These are phyloP conservation scores for Selenia dentaria DNA, from an alignment of 2,888 invertebrate species.

Conservation along the genomic window DNA sequence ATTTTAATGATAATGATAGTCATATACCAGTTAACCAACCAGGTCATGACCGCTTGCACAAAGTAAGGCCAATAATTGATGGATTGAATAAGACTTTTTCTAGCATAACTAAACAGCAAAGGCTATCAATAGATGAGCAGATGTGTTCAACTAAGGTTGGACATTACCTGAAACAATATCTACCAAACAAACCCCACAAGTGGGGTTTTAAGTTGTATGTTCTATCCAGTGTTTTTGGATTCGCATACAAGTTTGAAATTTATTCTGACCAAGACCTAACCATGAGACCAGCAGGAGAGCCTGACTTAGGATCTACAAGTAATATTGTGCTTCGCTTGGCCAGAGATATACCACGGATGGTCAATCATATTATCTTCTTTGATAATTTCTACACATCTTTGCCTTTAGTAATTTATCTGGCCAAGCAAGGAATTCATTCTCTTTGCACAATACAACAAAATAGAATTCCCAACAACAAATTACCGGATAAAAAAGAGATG, in stretches of 20 bases:
- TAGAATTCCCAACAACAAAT: conserved; percentile 44
- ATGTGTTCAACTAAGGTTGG: too few species aligned
- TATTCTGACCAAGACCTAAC: conserved; percentile 37
- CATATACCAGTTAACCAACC: too few species aligned
- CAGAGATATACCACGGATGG: conserved; percentile 39
- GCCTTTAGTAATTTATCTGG: conserved; percentile 39
- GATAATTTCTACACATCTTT: conserved; percentile 45
- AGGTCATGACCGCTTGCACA: too few species aligned
- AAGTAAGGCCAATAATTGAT: too few species aligned
- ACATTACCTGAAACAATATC: too few species aligned
- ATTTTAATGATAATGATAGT: too few species aligned
- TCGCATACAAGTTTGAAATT: too few species aligned
- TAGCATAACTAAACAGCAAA: too few species aligned
- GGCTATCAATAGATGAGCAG: too few species aligned
- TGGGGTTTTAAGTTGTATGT: conserved; percentile 44
- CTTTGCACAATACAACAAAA: conserved; percentile 48
- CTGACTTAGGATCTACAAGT: conserved; percentile 37
- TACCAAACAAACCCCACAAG: conserved; percentile 45
- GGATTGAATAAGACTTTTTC: too few species aligned
- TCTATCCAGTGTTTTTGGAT: conserved; percentile 34
- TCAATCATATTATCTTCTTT: conserved; percentile 43
- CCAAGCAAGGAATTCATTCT: conserved; percentile 42
- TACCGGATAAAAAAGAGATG: conserved; percentile 46
- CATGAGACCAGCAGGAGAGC: conserved; percentile 46
- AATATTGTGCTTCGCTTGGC: conserved; percentile 40